Evolutionary conservation across 2,888 invertebrate genomes (phyloP).

Genomic region (Acrobasis repandana): DNA sequence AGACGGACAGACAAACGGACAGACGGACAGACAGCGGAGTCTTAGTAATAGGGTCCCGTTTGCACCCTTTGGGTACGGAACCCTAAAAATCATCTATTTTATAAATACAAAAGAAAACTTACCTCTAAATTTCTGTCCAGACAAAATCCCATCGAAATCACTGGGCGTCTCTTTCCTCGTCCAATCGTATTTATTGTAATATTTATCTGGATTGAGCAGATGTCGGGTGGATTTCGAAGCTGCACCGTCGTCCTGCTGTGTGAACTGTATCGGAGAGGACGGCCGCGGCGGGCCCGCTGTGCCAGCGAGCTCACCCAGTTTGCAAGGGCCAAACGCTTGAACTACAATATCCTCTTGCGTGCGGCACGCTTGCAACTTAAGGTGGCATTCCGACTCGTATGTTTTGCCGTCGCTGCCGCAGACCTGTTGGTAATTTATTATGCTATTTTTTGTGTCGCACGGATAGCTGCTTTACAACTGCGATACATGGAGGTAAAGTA

Average conservation of each 20-base stretch:
- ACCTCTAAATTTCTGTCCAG: conserved; percentile 76
- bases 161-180: conserved; percentile 79
- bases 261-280: conserved; percentile 90
- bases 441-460: conserved; percentile 26
- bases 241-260: conserved; percentile 89
- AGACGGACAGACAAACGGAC: too few species aligned
- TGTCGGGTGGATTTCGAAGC: conserved; percentile 92
- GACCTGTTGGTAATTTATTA: conserved; percentile 64
- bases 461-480: conserved; percentile 4
- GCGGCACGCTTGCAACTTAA: conserved; percentile 91
- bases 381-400: conserved; percentile 92
- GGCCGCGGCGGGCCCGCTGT: conserved; percentile 90
- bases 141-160: conserved; percentile 66
- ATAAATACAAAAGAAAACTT: conserved; percentile 28
- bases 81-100: not conserved
- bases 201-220: conserved; percentile 87
- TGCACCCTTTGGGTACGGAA: too few species aligned
- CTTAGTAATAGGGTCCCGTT: too few species aligned
- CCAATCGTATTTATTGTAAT: conserved; percentile 84
- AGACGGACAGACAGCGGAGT: too few species aligned
- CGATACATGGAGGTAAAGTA: not conserved
- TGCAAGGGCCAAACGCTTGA: conserved; percentile 89
- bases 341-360: conserved; percentile 90
- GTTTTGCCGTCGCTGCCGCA: conserved; percentile 92
- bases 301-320: conserved; percentile 86